A percentile compares a stretch with the other conserved stretches of the same genome.
Conservation (phyloP, 2,888 invertebrate species). For the Homarus gammarus region DNA sequence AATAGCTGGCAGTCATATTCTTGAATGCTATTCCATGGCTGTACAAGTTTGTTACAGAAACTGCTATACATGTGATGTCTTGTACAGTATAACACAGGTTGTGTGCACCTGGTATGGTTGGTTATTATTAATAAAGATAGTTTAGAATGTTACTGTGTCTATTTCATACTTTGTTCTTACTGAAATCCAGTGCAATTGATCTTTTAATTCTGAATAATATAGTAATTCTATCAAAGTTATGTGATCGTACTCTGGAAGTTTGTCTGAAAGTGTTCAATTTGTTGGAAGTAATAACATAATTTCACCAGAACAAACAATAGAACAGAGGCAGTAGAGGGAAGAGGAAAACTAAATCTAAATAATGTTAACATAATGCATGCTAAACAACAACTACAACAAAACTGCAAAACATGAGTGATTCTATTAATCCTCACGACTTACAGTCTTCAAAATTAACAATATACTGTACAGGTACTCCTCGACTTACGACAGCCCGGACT, state of each 20-base stretch:
- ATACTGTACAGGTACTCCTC: no score
- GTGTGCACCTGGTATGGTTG: slow-evolving; percentile 61
- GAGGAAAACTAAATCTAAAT: no score
- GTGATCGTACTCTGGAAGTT: neutral
- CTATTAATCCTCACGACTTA: no score
- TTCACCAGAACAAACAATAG: neutral
- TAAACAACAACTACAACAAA: no score
- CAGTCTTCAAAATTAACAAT: no score
- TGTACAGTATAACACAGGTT: slow-evolving; percentile 45
- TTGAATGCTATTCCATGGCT: slow-evolving; percentile 40
- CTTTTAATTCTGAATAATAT: neutral
- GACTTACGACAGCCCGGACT: no score
- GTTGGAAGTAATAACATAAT: neutral
- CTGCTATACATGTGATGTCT: slow-evolving; percentile 35
- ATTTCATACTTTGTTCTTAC: neutral
- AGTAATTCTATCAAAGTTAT: neutral
- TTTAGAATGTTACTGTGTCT: slow-evolving; percentile 24
- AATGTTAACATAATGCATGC: no score
- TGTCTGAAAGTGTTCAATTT: neutral
- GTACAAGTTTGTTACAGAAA: slow-evolving; percentile 44
- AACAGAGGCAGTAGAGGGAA: neutral
- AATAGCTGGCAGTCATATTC: slow-evolving; percentile 1
- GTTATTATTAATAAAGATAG: slow-evolving; percentile 56
- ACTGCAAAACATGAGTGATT: no score
- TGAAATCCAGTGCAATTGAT: neutral